Base-by-base conservation (phyloP, 2,888 invertebrate species). In the Drosophila neotestacea region DNA sequence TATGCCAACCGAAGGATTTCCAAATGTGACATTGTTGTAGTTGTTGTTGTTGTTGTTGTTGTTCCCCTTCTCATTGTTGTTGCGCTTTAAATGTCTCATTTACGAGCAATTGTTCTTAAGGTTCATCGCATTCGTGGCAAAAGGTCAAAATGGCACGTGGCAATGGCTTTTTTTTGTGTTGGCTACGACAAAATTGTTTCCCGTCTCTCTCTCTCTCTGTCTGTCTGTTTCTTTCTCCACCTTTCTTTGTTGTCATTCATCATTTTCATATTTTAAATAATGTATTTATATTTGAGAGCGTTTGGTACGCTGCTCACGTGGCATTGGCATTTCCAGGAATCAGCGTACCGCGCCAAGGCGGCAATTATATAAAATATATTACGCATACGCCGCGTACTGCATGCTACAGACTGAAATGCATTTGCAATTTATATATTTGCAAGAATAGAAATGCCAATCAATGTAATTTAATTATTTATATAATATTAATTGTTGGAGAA, bases 11-110 rank as follows among this genome's bases (percentile, higher is more conserved):
- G 67, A 82, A 82, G 82, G 82, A 86, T 86, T 77, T 81, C 50
- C 39, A 81, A 75, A 78, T 73, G 79, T 81, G 81, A 84, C 86
- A 86, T 65, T 60, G 60, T 65, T 50, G 67, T 58, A 64, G 52
- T 59, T 48, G 55, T 65, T 70, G 55, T 60, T 73, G 54, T 47
- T 58, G 69, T 67, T 72, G 62, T 39, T 73, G 64, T 52, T 22
- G 22, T 22, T 22, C 22, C 3, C 22, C 22, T 22, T 22, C 22
- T 22, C 22, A 22, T 22, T 22, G 22, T 59, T 59, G 61, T 66
- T 42, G 41, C 62, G 68, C 71, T 65, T 77, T 69, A 59, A 79
- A 85, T 87, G 83, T 84, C 82, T 88, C 77, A 77, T 84, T 85
- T 85, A 66, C 65, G 68, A 76, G 76, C 76, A 50, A 68, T 71